Evolutionary conservation across 2,797 vertebrate species (phyloP).

Genomic region (Pantherophis vulpinus): DNA sequence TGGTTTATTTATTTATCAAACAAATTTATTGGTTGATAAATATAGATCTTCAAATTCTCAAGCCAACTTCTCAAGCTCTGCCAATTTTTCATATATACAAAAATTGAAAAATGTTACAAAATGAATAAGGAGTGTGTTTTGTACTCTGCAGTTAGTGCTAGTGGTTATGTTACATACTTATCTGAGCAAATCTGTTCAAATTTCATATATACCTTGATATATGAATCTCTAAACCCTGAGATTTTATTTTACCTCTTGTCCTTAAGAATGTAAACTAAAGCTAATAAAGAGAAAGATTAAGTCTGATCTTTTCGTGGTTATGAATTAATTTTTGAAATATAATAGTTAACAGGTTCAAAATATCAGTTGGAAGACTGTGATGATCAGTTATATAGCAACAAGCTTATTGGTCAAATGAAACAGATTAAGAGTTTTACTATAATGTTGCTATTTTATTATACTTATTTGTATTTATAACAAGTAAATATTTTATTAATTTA

Average conservation of each 20-base stretch:
- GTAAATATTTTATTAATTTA: not conserved
- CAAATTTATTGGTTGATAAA: no score
- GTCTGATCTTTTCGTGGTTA: not conserved
- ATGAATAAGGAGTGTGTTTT: constrained; percentile 38
- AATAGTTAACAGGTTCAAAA: not conserved
- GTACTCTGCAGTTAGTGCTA: constrained; percentile 18
- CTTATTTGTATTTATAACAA: constrained; percentile 18
- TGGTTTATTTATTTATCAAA: no score
- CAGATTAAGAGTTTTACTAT: not conserved
- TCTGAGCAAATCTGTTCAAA: constrained; percentile 38
- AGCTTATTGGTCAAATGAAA: not conserved
- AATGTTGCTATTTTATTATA: not conserved
- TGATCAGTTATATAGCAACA: not conserved
- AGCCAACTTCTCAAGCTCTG: constrained; percentile 22
- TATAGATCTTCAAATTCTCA: constrained; percentile 9
- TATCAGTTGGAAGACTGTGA: constrained; percentile 5
- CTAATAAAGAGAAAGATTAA: constrained; percentile 25
- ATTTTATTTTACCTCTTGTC: constrained; percentile 29
- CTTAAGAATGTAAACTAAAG: constrained; percentile 29
- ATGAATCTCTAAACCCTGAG: not conserved
- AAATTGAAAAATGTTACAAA: constrained; percentile 32
- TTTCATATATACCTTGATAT: constrained; percentile 15
- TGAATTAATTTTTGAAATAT: constrained; percentile 28
- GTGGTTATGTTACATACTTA: constrained; percentile 3
- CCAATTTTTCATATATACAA: constrained; percentile 34